These are phyloP conservation scores for Gnathonemus longibarbis DNA, from an alignment of 2,113 vertebrate genomes.

Conservation along the genomic window DNA sequence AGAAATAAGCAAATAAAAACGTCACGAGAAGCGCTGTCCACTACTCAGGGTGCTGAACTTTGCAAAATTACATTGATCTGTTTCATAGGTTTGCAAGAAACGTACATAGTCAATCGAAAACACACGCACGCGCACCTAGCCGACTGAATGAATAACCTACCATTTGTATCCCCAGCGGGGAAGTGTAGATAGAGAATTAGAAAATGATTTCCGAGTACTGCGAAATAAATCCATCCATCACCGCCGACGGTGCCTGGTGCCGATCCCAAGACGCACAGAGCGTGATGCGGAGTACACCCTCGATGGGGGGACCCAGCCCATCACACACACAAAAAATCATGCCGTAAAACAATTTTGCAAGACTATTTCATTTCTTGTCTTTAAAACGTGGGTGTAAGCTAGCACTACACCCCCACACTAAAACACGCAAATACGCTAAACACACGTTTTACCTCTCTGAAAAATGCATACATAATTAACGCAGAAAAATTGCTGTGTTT, in stretches of 20 bases:
- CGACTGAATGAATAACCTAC: neutral
- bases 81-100: neutral
- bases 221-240: neutral
- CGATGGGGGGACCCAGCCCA: neutral
- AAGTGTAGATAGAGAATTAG: neutral
- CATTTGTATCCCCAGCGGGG: neutral
- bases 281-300: neutral
- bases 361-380: neutral
- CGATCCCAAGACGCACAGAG: neutral
- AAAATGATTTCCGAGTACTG: neutral
- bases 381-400: neutral
- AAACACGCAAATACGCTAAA: neutral
- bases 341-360: neutral
- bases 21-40: constrained; percentile 57
- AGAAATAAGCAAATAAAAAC: neutral
- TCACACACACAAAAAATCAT: neutral
- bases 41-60: constrained; percentile 61
- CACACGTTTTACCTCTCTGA: neutral
- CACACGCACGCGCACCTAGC: neutral
- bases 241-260: neutral
- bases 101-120: neutral
- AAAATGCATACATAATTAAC: neutral
- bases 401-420: neutral
- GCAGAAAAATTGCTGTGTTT: neutral
- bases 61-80: neutral